Base-by-base conservation (phyloP, 1,140 invertebrate species). In the Acromyrmex heyeri region DNA sequence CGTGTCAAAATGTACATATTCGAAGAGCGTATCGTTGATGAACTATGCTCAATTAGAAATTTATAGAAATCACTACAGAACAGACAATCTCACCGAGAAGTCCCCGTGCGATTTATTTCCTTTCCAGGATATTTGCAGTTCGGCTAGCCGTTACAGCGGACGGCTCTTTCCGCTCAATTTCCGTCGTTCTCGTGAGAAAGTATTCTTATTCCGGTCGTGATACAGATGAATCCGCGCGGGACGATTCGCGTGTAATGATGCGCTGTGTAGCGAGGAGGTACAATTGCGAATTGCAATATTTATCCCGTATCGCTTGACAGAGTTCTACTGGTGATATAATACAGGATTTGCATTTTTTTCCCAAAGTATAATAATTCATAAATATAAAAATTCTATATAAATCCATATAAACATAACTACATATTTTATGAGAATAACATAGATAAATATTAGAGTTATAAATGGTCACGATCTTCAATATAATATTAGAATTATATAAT, bases 111-210 rank as follows among this genome's bases (percentile, higher is more conserved):
- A 89, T 81, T 89, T 77, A 59, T 87, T 88, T 86, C 34, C 57
- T 78, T 53, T 62, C n/a, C 48, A 78, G 55, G 21, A 78, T 55
- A 44, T 78, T 83, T 78, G 48, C 48, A 77, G 50, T 78, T 75
- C 5, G 59, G 59, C 34, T 62, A 18, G 30, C 55, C 64, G 57
- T 73, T 48, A 59, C 53, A 67, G 81, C 72, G 75, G 50, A 44
- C 81, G 67, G 14, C 14, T 50, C 61, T 90, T 90, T 90, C 78
- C 79, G 86, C 73, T 83, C 85, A 83, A 87, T 90, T 90, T 89
- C 85, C 59, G 83, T n/a, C 34, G 70, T 79, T 67, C 34, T 79
- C 78, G 50, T 82, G 85, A 57, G 79, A 83, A 83, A 83, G 79
- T 75, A 62, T 70, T 83, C 38, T 34, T 61, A 24, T 62, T 83